Evolutionary conservation across 2,888 invertebrate species (phyloP), one percentile per base, ranked within the genome.

Genomic region (Chalcis sispes): DNA sequence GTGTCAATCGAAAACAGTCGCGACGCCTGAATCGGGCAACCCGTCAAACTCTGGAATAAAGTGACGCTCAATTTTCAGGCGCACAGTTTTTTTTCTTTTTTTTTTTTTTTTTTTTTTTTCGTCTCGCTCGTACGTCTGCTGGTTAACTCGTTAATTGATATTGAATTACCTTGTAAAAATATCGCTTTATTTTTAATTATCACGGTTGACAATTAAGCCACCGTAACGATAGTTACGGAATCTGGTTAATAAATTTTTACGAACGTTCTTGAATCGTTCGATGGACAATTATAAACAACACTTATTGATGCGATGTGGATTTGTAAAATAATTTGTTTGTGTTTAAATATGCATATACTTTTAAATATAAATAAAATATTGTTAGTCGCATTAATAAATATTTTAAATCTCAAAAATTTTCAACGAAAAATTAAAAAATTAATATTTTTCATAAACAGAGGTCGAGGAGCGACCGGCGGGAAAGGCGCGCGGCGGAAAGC

Each of bases 401-500:
- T 7, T 36, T 36, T 36, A 36, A 36, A 36, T 36, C 5, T 7
- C 36, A 36, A 36, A n/a, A n/a, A n/a, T n/a, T n/a, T n/a, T n/a
- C n/a, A n/a, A n/a, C n/a, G n/a, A 40, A 5, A 8, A 46, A 46
- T 50, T 48, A 36, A 36, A 7, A 36, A 36, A 36, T 77, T 72
- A 48, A n/a, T 18, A 18, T 25, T 67, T 71, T 64, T 70, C 46
- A 46, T 15, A 52, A 13, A 0, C 84, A 88, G 88, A 88, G 84
- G 86, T 83, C 83, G 88, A 88, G 83, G 90, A 90, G 86, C 91
- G 91, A 84, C 91, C 92, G 79, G 92, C 93, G 80, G 94, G 94
- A 74, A 95, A 95, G 87, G 93, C 94, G 89, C 94, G 95, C 87
- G 94, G 95, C 86, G 95, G 95, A 82, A 95, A 95, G 89, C 91